These are phyloP conservation scores for Halisarca cf. caerulea DNA, from an alignment of 37 sponge, comb jelly and placozoan genomes.

Conservation along the genomic window DNA sequence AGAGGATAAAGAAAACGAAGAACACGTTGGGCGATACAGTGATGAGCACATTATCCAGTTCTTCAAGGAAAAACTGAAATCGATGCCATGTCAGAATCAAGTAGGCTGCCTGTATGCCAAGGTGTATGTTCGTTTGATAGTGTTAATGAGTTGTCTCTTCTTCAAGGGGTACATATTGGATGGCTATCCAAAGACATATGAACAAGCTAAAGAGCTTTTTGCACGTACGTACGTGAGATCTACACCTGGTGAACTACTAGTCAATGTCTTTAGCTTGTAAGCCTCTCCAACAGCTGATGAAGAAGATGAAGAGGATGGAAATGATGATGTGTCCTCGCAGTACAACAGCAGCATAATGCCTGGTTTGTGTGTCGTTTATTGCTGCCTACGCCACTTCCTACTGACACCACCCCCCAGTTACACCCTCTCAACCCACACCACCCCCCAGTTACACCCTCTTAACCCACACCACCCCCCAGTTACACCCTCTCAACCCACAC, in stretches of 20 bases:
- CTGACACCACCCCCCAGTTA: too few species aligned
- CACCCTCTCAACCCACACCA: too few species aligned
- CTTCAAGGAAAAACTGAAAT: conserved; percentile 76
- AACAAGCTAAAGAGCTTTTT: conserved; percentile 85
- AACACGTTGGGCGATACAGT: conserved; percentile 79
- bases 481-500: too few species aligned
- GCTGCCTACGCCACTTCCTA: background rate
- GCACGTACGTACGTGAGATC: conserved; percentile 48
- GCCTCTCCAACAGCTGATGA: conserved; percentile 27
- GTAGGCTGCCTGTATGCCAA: background rate
- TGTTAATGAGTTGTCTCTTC: background rate
- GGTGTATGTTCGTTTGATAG: background rate
- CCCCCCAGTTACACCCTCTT: too few species aligned
- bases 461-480: too few species aligned
- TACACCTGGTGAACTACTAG: too few species aligned
- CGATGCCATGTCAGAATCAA: conserved; percentile 96
- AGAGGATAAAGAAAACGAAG: conserved; percentile 60
- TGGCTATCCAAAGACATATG: conserved; percentile 92
- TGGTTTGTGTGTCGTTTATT: conserved; percentile 39
- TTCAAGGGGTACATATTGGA: conserved; percentile 84
- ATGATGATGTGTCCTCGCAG: conserved; percentile 30
- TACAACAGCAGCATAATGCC: conserved; percentile 86
- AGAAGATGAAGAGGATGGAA: conserved; percentile 69
- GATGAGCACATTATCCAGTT: conserved; percentile 85
- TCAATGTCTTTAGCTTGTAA: too few species aligned